Percentiles rank a stretch among this genome's conserved stretches.
Evolutionary conservation across 2,888 invertebrate species (phyloP).

Genomic region (Drosophila subsilvestris): DNA sequence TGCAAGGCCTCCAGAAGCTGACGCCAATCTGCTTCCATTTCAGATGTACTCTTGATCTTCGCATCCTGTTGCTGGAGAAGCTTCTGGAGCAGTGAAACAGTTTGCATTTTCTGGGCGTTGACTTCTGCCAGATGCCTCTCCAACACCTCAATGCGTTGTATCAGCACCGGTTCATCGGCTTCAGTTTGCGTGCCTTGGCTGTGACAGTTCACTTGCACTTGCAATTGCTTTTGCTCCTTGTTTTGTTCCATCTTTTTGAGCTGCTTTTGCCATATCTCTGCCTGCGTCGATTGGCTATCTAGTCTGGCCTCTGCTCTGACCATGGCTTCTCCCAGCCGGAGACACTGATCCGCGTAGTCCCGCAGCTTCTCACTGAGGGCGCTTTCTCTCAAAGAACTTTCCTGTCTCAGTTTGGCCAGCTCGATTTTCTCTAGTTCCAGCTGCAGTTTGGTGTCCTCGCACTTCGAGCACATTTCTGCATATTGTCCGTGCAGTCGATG

Average conservation of each 20-base stretch:
- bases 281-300: slow-evolving; percentile 6
- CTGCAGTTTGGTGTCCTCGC: slow-evolving; percentile 68
- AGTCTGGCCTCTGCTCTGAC: slow-evolving; percentile 50
- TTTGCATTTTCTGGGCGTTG: slow-evolving; percentile 56
- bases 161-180: slow-evolving; percentile 21
- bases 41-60: slow-evolving; percentile 72
- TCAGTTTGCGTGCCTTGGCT: slow-evolving; percentile 28
- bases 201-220: slow-evolving; percentile 8
- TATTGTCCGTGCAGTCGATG: slow-evolving; percentile 64
- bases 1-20: slow-evolving; percentile 70
- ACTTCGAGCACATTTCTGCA: slow-evolving; percentile 63
- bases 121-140: slow-evolving; percentile 58
- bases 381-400: slow-evolving; percentile 60
- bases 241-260: background rate
- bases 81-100: slow-evolving; percentile 66
- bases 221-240: background rate
- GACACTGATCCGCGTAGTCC: slow-evolving; percentile 57
- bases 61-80: slow-evolving; percentile 73
- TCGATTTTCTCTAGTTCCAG: slow-evolving; percentile 64
- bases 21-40: slow-evolving; percentile 78
- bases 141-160: slow-evolving; percentile 54
- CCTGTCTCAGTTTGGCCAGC: slow-evolving; percentile 55
- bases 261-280: slow-evolving; percentile 16
- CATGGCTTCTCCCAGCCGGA: slow-evolving; percentile 50
- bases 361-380: slow-evolving; percentile 59